phyloP scores from a whole-genome alignment of 2,797 vertebrate species.

The Pseudochirops cupreus region DNA sequence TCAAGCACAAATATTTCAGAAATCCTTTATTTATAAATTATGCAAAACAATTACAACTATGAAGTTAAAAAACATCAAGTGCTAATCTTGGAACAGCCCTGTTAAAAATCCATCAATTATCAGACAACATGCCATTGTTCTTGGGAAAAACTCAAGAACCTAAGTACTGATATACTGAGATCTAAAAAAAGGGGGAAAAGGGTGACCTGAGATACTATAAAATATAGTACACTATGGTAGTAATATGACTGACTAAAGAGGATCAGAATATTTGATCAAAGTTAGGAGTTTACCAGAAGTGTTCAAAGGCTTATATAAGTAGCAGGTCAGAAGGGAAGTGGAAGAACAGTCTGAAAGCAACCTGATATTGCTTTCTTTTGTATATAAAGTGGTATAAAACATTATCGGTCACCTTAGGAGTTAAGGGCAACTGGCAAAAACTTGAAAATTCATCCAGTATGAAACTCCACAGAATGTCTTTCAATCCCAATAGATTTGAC shows the following conservation, averaged over 20 bases:
- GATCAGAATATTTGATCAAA: not conserved
- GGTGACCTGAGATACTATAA: too few relatives aligned
- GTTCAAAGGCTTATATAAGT: not conserved
- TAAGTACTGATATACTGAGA: not conserved
- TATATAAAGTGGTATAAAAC: not conserved
- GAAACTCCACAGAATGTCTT: not conserved
- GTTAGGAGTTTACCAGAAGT: not conserved
- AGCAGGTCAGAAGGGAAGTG: not conserved
- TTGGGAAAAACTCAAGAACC: not conserved
- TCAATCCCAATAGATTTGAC: not conserved
- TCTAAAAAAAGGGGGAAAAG: not conserved
- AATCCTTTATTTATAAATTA: conserved; percentile 57
- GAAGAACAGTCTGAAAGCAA: not conserved
- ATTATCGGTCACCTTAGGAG: not conserved
- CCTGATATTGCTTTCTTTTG: not conserved
- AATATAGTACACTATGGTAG: not conserved
- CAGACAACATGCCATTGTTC: not conserved
- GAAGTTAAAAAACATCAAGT: conserved; percentile 9
- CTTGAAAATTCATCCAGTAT: not conserved
- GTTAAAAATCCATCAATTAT: not conserved
- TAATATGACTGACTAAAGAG: not conserved
- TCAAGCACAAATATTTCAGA: not conserved
- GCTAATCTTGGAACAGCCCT: not conserved
- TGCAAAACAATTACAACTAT: conserved; percentile 38
- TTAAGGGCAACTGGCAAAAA: not conserved